These are phyloP conservation scores for Percopsis omiscomaycus DNA, from an alignment of 2,797 vertebrate genomes.

Conservation along the genomic window DNA sequence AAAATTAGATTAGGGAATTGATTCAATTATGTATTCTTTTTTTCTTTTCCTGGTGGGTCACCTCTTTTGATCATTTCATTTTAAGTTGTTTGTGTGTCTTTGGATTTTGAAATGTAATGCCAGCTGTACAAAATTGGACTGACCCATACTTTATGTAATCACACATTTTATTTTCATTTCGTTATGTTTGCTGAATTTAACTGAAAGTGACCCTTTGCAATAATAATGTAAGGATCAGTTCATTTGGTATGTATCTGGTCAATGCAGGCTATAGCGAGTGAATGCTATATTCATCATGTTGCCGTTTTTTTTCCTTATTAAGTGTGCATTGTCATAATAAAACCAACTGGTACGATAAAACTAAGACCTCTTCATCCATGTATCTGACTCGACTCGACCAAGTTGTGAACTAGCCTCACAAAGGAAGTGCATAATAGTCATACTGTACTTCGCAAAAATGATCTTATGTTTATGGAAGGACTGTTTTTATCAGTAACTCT, in stretches of 20 bases:
- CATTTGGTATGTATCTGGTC: constrained; percentile 51
- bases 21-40: constrained; percentile 66
- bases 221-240: constrained; percentile 78
- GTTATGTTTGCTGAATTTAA: constrained; percentile 60
- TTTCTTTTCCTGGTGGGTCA: constrained; percentile 60
- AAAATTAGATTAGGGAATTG: constrained; percentile 73
- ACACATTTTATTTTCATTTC: constrained; percentile 59
- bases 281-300: constrained; percentile 37
- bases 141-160: constrained; percentile 64
- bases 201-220: constrained; percentile 83
- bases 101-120: constrained; percentile 60
- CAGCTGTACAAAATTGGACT: constrained; percentile 57
- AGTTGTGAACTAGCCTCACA: background rate
- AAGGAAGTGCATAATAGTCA: constrained; percentile 7
- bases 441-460: constrained; percentile 13
- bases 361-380: constrained; percentile 19
- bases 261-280: constrained; percentile 43
- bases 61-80: constrained; percentile 71
- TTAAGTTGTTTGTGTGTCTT: constrained; percentile 61
- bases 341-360: constrained; percentile 65
- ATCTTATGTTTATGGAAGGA: constrained; percentile 45
- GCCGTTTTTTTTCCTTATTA: constrained; percentile 57
- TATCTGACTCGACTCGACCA: constrained; percentile 10
- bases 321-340: constrained; percentile 77
- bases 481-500: constrained; percentile 52